Evolutionary conservation across 2,888 invertebrate genomes (phyloP).

Genomic region (Parasteatoda lunata): DNA sequence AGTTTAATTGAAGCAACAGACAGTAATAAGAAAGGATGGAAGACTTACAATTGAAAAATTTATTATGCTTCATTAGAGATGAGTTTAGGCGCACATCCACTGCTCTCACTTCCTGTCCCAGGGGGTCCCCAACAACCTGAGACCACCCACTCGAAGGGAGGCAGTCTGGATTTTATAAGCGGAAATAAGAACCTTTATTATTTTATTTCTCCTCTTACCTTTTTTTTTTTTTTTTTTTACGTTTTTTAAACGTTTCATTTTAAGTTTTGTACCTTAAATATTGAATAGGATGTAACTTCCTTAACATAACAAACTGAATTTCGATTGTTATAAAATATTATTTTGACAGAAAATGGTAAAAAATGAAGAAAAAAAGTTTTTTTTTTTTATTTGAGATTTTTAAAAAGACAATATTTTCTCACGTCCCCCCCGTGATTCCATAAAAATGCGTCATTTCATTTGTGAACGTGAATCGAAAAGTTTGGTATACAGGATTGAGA

Average conservation of each 20-base stretch:
- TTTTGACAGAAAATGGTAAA: too few species aligned
- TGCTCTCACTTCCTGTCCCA: not conserved
- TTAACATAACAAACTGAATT: too few species aligned
- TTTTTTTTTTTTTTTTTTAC: not conserved
- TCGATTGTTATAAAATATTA: too few species aligned
- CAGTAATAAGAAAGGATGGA: not conserved
- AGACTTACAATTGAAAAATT: not conserved
- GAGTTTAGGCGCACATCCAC: not conserved
- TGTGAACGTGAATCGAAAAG: too few species aligned
- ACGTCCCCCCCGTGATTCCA: too few species aligned
- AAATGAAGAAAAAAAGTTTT: too few species aligned
- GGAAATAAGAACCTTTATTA: not conserved
- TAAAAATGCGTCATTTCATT: too few species aligned
- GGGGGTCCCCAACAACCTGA: not conserved
- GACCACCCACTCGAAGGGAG: conserved; percentile 1
- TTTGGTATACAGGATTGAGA: too few species aligned
- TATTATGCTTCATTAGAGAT: not conserved
- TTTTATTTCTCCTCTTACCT: not conserved
- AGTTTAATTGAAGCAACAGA: not conserved
- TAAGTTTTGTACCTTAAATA: not conserved
- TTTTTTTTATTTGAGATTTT: too few species aligned
- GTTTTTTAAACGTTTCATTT: not conserved
- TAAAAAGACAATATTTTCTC: too few species aligned
- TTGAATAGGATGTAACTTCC: too few species aligned
- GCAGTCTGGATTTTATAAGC: conserved; percentile 1